phyloP scores from a whole-genome alignment of 2,888 invertebrate genomes.

The Heliconius hortense region DNA sequence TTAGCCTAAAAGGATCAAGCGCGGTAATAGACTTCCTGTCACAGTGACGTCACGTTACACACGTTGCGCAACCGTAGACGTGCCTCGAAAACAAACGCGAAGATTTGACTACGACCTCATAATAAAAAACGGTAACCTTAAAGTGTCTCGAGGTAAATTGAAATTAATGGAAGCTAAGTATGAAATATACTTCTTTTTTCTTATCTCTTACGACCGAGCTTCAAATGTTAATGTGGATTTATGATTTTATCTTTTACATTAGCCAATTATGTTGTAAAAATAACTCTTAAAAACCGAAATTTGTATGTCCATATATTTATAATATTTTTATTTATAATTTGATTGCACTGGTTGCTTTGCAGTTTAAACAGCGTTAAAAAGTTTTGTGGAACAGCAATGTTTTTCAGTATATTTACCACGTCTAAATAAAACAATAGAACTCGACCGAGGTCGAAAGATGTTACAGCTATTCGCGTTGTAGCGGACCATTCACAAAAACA shows the following conservation, averaged over 20 bases:
- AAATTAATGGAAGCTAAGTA: conserved; percentile 31
- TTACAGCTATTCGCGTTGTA: conserved; percentile 35
- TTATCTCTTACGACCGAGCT: conserved; percentile 10
- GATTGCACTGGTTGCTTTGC: neutral
- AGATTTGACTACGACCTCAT: conserved; percentile 38
- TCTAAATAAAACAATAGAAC: conserved; percentile 36
- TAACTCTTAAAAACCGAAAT: no score
- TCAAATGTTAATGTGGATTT: conserved; percentile 20
- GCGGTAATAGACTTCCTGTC: conserved; percentile 62
- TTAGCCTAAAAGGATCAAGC: conserved; percentile 72
- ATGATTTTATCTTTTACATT: neutral
- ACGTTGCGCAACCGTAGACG: conserved; percentile 42
- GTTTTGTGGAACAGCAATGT: conserved; percentile 11
- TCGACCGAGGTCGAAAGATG: conserved; percentile 36
- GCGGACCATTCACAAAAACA: conserved; percentile 38
- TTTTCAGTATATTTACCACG: conserved; percentile 28
- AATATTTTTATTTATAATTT: neutral
- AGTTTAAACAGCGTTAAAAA: neutral
- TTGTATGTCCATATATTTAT: neutral
- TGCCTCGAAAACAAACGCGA: conserved; percentile 44
- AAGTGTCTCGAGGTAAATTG: conserved; percentile 31
- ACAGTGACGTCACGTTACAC: conserved; percentile 55
- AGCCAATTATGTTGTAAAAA: neutral
- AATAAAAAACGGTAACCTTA: conserved; percentile 38
- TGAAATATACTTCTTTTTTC: conserved; percentile 18